Evolutionary conservation across 1,140 invertebrate species (phyloP).

Genomic region (Cherax destructor): DNA sequence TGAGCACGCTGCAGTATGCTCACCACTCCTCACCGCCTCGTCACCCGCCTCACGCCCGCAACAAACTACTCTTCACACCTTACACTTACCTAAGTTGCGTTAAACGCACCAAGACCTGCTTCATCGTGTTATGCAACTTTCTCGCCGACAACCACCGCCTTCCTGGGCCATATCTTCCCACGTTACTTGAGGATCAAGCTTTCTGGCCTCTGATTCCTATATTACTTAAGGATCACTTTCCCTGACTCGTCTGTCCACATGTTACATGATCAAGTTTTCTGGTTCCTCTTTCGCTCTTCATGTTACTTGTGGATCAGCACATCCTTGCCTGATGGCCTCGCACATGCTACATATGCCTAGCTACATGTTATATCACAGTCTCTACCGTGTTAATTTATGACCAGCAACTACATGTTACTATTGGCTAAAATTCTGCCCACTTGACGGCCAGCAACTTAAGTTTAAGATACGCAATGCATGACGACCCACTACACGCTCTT

Average conservation of each 20-base stretch:
- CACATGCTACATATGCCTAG: too few species aligned
- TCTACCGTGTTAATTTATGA: too few species aligned
- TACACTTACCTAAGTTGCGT: background rate
- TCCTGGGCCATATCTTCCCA: background rate
- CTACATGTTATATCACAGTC: too few species aligned
- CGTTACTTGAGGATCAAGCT: background rate
- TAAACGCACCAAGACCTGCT: background rate
- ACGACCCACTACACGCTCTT: background rate
- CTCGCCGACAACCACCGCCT: background rate
- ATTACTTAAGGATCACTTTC: too few species aligned
- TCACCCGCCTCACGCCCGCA: background rate
- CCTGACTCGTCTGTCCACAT: too few species aligned
- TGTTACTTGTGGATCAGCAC: too few species aligned
- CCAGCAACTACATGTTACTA: too few species aligned
- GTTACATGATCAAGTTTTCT: too few species aligned
- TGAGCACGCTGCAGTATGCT: background rate
- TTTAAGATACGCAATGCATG: background rate
- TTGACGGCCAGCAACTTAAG: too few species aligned
- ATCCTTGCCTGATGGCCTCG: too few species aligned
- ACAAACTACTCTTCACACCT: background rate
- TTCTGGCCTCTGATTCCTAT: background rate
- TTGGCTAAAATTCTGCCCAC: too few species aligned
- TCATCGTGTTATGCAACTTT: background rate
- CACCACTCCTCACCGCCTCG: background rate
- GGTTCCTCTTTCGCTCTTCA: too few species aligned